Conservation (phyloP, 2,113 vertebrate species). For the Copsychus sechellarum region DNA sequence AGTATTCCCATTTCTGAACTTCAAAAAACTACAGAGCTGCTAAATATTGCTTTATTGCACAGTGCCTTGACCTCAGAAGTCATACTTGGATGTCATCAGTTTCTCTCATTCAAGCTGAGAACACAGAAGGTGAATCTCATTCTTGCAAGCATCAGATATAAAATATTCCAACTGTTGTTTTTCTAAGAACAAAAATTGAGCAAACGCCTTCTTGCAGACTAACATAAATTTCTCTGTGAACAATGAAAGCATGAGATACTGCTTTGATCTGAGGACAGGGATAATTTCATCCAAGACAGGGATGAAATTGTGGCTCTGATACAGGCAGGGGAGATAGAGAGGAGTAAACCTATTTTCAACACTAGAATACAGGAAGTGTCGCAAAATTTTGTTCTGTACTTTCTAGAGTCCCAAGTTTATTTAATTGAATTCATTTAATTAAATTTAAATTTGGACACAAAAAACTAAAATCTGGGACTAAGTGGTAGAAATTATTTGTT, state of each 20-base stretch:
- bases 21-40: neutral
- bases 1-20: neutral
- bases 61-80: neutral
- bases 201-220: neutral
- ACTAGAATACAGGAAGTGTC: accelerated
- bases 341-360: neutral
- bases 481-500: accelerated
- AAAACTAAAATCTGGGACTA: neutral
- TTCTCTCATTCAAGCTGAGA: neutral
- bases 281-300: neutral
- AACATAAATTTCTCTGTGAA: neutral
- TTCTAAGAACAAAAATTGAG: neutral
- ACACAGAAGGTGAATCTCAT: slow-evolving; percentile 1
- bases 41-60: neutral
- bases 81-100: neutral
- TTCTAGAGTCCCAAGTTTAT: neutral
- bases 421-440: neutral
- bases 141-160: neutral
- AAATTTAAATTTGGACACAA: neutral
- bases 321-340: neutral
- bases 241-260: neutral
- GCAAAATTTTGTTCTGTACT: neutral
- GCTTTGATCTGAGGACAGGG: neutral
- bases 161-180: slow-evolving; percentile 3
- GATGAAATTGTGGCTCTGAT: neutral